Percentiles rank a stretch among this genome's conserved stretches.
Evolutionary conservation across 2,797 vertebrate species (phyloP).

Genomic region (Borostomias antarcticus): DNA sequence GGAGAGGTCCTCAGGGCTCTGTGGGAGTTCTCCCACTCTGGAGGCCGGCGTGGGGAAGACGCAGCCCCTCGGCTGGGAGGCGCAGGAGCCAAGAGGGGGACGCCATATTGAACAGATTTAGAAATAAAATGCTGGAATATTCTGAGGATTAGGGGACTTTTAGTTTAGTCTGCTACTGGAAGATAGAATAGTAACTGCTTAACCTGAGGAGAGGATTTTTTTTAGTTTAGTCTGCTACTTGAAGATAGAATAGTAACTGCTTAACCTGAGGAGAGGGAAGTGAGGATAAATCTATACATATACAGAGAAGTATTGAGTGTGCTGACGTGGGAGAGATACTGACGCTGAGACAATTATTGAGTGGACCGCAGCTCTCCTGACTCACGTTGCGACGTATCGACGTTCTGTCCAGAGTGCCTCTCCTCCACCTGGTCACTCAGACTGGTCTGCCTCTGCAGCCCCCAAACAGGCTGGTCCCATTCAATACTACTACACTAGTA

Average conservation of each 20-base stretch:
- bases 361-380: not conserved
- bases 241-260: too few species aligned
- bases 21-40: not conserved
- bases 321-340: too few species aligned
- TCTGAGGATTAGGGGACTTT: not conserved
- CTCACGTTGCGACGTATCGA: slow-evolving; percentile 1
- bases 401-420: not conserved
- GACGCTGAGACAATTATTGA: too few species aligned
- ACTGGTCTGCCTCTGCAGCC: too few species aligned
- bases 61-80: too few species aligned
- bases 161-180: not conserved
- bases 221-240: too few species aligned
- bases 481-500: not conserved
- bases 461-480: not conserved
- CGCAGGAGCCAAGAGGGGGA: not conserved
- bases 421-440: not conserved
- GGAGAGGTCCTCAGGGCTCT: slow-evolving; percentile 15
- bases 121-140: not conserved
- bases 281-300: too few species aligned
- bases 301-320: not conserved
- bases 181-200: too few species aligned
- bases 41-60: not conserved
- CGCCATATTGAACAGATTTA: not conserved
- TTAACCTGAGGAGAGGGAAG: too few species aligned
- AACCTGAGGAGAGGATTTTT: too few species aligned